phyloP scores from a whole-genome alignment of 2,113 vertebrate species.

The Lagopus leucura region DNA sequence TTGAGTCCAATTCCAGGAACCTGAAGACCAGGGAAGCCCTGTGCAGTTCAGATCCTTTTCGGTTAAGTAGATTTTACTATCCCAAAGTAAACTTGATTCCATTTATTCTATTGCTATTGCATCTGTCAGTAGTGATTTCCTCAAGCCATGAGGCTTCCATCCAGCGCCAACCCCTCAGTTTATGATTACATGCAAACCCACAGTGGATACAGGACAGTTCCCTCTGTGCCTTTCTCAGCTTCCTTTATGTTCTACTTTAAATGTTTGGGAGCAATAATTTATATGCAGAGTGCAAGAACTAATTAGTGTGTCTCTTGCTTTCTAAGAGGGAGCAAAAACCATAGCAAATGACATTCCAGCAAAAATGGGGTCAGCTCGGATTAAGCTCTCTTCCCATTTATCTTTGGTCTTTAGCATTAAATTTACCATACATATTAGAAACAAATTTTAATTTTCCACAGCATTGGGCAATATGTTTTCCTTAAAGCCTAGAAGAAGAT shows the following conservation, averaged over 20 bases:
- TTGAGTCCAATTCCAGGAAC: not conserved
- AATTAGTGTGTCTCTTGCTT: conserved; percentile 44
- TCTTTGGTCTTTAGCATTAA: conserved; percentile 72
- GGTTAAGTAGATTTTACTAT: not conserved
- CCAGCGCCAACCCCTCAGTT: not conserved
- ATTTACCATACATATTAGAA: conserved; percentile 68
- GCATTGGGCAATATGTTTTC: conserved; percentile 71
- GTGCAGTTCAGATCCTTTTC: not conserved
- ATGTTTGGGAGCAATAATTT: conserved; percentile 27
- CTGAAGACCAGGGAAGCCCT: not conserved
- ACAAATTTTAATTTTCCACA: conserved; percentile 77
- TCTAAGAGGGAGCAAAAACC: conserved; percentile 31
- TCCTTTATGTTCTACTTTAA: not conserved
- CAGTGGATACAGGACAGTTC: not conserved
- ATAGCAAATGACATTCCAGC: conserved; percentile 47
- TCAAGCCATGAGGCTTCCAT: not conserved
- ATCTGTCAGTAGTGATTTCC: not conserved
- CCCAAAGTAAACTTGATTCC: not conserved
- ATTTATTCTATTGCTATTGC: not conserved
- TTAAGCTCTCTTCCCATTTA: conserved; percentile 54
- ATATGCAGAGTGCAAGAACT: conserved; percentile 24
- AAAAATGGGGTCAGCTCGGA: conserved; percentile 52
- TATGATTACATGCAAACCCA: not conserved
- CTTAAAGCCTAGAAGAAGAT: conserved; percentile 68
- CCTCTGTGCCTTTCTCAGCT: not conserved